Percentiles rank a stretch among this genome's conserved stretches.
These are phyloP conservation scores for Aurelia sp. DNA, from an alignment of 30 jellyfish, hydroid and myxozoan genomes.

Conservation along the genomic window DNA sequence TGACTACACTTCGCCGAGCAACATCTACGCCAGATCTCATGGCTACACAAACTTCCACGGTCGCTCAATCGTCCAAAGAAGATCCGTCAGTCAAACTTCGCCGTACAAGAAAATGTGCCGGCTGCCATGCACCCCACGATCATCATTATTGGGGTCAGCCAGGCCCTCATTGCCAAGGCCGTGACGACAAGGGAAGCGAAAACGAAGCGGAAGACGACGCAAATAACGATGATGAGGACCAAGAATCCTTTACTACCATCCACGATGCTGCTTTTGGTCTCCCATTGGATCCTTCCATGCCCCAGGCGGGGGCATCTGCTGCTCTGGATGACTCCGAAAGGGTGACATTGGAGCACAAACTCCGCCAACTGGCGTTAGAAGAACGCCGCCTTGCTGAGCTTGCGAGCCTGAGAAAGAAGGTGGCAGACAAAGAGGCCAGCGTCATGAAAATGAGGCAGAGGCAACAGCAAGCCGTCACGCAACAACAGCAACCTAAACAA, in stretches of 20 bases:
- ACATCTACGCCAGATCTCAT: not conserved
- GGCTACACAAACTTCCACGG: not conserved
- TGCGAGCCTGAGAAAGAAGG: too few relatives aligned
- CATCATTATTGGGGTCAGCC: not conserved
- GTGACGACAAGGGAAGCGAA: not conserved
- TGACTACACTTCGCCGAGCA: not conserved
- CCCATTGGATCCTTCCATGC: not conserved
- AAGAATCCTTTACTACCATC: not conserved
- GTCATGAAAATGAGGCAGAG: not conserved
- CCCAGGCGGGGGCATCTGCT: not conserved
- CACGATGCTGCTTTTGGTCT: not conserved
- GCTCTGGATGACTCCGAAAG: not conserved
- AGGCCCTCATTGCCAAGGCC: slow-evolving; percentile 4
- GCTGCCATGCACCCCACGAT: not conserved
- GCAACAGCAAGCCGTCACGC: too few relatives aligned
- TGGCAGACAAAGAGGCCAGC: too few relatives aligned
- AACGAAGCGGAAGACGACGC: too few relatives aligned
- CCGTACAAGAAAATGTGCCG: not conserved
- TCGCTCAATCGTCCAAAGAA: not conserved
- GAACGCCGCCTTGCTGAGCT: too few relatives aligned
- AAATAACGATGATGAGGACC: not conserved
- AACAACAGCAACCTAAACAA: not conserved
- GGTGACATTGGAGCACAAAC: too few relatives aligned
- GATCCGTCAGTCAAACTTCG: not conserved
- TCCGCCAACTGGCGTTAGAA: too few relatives aligned